phyloP scores from a whole-genome alignment of 1,140 invertebrate genomes.

The Littorina saxatilis region DNA sequence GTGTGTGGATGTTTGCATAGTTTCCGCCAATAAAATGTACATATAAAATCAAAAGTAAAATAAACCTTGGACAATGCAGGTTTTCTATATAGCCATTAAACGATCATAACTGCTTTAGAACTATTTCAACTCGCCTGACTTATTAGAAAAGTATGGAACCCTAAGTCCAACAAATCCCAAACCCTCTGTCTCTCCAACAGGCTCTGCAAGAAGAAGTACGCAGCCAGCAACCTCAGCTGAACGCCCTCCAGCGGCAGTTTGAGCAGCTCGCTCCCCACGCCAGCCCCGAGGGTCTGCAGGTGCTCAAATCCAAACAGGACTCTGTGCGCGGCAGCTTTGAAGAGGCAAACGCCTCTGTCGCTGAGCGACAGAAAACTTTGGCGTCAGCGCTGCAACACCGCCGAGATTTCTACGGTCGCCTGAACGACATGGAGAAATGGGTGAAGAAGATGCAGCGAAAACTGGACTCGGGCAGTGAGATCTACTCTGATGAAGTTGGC shows the following conservation, averaged over 20 bases:
- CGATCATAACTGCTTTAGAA: too few relatives aligned
- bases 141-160: too few relatives aligned
- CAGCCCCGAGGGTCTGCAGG: conserved; percentile 60
- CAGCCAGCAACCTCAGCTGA: conserved; percentile 66
- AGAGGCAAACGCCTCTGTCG: conserved; percentile 79
- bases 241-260: conserved; percentile 63
- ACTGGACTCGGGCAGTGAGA: conserved; percentile 86
- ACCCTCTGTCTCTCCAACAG: too few relatives aligned
- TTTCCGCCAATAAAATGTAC: too few relatives aligned
- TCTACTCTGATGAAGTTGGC: conserved; percentile 87
- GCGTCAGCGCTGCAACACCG: conserved; percentile 80
- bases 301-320: conserved; percentile 76
- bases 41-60: too few relatives aligned
- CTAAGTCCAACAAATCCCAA: too few relatives aligned
- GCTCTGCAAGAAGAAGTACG: conserved; percentile 71
- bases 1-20: too few relatives aligned
- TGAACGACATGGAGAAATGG: conserved; percentile 90
- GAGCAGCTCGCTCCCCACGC: conserved; percentile 67
- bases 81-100: too few relatives aligned
- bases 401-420: conserved; percentile 88
- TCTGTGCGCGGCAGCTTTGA: conserved; percentile 88
- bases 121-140: too few relatives aligned
- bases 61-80: too few relatives aligned
- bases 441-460: conserved; percentile 86
- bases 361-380: conserved; percentile 71